phyloP scores from a whole-genome alignment of 2,797 vertebrate species.

The Acanthurus tractus region DNA sequence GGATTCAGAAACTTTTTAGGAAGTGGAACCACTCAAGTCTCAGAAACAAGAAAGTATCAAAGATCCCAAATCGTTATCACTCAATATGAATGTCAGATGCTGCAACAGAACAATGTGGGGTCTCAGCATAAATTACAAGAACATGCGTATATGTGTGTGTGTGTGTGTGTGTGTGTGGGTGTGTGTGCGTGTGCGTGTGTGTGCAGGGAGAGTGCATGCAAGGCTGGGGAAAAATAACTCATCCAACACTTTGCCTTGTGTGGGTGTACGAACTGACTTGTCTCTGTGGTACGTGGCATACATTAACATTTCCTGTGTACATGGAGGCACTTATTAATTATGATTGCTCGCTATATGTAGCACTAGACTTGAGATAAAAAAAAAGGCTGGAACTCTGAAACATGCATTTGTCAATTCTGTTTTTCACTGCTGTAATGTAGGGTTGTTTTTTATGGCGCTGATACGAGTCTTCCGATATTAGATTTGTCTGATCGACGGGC shows the following conservation, averaged over 20 bases:
- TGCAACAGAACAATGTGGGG: conserved; percentile 24
- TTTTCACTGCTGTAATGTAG: not conserved
- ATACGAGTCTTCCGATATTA: not conserved
- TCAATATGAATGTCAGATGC: conserved; percentile 19
- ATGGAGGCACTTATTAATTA: conserved; percentile 36
- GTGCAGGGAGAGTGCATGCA: not conserved
- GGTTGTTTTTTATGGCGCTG: not conserved
- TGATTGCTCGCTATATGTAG: conserved; percentile 19
- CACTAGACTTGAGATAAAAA: not conserved
- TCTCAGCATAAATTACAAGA: conserved; percentile 30
- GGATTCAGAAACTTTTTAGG: conserved; percentile 22
- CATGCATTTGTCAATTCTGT: not conserved
- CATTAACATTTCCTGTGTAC: conserved; percentile 40
- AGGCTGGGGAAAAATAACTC: not conserved
- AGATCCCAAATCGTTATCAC: conserved; percentile 31
- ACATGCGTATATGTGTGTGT: conserved; percentile 1
- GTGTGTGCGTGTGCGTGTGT: not conserved
- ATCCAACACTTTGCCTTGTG: conserved; percentile 26
- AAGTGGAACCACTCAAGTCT: conserved; percentile 26
- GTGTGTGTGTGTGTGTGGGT: not conserved
- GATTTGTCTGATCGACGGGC: not conserved
- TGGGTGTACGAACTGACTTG: conserved; percentile 46
- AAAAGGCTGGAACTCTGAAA: not conserved
- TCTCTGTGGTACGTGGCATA: conserved; percentile 29
- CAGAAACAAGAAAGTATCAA: conserved; percentile 32